Base-by-base conservation (phyloP, 2,797 vertebrate species). In the Clamator glandarius region DNA sequence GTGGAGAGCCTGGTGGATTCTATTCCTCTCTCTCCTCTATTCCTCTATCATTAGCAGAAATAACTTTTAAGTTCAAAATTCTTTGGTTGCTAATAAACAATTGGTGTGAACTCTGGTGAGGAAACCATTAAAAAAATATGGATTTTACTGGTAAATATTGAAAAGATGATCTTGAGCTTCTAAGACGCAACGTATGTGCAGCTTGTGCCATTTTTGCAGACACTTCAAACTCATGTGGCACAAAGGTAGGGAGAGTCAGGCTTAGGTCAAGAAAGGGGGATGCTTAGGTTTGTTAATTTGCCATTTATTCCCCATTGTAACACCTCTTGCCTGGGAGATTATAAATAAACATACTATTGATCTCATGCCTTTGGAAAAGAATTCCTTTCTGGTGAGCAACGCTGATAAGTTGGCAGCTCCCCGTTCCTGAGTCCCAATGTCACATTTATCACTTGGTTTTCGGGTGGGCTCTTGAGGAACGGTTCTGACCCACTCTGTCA, bases 211-310 rank as follows among this genome's bases (percentile, higher is more conserved):
- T 29, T 89, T 84, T 23, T 67, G 28, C 11, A 4, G 29, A 0
- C 0, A 0, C 4, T 18, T 44, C 2, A 1, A 44, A 1, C 21
- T 67, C 6, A 0, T 0, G 7, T 12, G 15, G 24, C 12, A 18
- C 25, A 70, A 36, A 70, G 8, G 7, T 11, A 24, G 18, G 41
- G 18, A 39, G 55, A 26, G 9, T 3, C 0, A 17, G 0, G 4
- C 4, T 25, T 18, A 20, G 8, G 36, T 51, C 41, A 25, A 28
- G 29, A 25, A 17, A 18, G 16, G 18, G 5, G 51, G 29, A 25
- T 7, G 0, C 4, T 25, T 23, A 7, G 28, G 10, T 31, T 62
- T 44, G 3, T 77, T 20, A 72, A 24, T 28, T 44, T 55, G 55
- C 68, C 7, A 0, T 50, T 93, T 63, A 6, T 52, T 67, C 2